These are phyloP conservation scores for Piscicola geometra DNA, from an alignment of 2,888 invertebrate species.

Conservation along the genomic window DNA sequence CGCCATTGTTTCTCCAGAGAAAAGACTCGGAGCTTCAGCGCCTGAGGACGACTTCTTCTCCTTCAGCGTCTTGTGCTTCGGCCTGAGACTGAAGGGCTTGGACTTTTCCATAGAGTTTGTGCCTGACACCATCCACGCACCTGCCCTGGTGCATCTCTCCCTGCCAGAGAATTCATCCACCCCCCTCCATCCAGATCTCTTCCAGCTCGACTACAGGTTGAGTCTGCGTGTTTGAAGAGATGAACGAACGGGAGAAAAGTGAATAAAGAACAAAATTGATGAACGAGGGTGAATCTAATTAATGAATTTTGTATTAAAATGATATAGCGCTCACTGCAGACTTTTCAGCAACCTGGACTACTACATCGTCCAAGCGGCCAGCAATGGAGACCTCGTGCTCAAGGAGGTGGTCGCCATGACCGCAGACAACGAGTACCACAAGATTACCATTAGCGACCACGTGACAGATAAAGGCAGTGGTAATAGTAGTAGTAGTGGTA, in stretches of 20 bases:
- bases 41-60: background rate
- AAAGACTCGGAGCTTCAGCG: too few relatives aligned
- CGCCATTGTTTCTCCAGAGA: too few relatives aligned
- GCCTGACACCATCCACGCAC: background rate
- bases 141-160: background rate
- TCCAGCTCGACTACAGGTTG: background rate
- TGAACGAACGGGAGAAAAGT: too few relatives aligned
- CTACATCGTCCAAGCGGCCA: background rate
- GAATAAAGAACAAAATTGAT: background rate
- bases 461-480: background rate
- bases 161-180: background rate
- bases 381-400: background rate
- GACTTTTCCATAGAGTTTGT: background rate
- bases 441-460: background rate
- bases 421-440: background rate
- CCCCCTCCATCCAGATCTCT: background rate
- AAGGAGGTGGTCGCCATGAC: conserved; percentile 1
- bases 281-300: background rate
- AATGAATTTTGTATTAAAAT: background rate
- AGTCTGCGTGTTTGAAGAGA: too few relatives aligned
- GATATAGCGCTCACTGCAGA: background rate
- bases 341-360: background rate
- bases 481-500: too few relatives aligned
- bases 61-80: conserved; percentile 1
- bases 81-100: background rate